Conservation (phyloP, 2,113 vertebrate species). For the Craseonycteris thonglongyai region DNA sequence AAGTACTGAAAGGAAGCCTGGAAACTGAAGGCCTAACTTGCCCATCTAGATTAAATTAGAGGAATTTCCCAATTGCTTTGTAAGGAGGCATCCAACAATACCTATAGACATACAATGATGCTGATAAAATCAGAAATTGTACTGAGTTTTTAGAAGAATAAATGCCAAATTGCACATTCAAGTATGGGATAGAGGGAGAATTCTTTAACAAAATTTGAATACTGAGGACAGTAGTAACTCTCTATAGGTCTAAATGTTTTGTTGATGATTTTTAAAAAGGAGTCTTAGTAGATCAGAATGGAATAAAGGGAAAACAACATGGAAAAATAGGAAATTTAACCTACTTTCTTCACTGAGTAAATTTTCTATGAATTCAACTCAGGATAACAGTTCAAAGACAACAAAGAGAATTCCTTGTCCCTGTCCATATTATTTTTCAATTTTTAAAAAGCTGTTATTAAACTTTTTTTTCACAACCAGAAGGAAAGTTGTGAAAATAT, state of each 20-base stretch:
- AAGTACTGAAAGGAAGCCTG: not conserved
- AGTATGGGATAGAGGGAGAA: not conserved
- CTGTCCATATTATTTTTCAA: slow-evolving; percentile 22
- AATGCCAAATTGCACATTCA: not conserved
- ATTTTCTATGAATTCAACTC: not conserved
- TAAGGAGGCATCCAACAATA: not conserved
- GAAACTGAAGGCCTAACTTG: not conserved
- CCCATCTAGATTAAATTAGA: not conserved
- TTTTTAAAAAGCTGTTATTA: slow-evolving; percentile 39
- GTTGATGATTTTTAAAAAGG: not conserved
- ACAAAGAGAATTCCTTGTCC: not conserved
- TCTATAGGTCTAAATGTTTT: not conserved
- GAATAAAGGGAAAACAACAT: not conserved
- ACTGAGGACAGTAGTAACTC: not conserved
- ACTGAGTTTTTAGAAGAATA: not conserved
- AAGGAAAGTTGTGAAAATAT: slow-evolving; percentile 60
- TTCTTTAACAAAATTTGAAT: not conserved
- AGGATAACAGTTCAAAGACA: not conserved
- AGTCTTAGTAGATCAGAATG: not conserved
- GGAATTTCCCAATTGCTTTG: not conserved
- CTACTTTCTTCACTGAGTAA: not conserved
- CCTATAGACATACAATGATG: not conserved
- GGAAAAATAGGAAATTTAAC: not conserved
- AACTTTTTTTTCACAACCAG: slow-evolving; percentile 66
- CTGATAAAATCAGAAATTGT: not conserved